A percentile compares a stretch with the other conserved stretches of the same genome.
Conservation (phyloP, 2,888 invertebrate species). For the Frankliniella fusca region DNA sequence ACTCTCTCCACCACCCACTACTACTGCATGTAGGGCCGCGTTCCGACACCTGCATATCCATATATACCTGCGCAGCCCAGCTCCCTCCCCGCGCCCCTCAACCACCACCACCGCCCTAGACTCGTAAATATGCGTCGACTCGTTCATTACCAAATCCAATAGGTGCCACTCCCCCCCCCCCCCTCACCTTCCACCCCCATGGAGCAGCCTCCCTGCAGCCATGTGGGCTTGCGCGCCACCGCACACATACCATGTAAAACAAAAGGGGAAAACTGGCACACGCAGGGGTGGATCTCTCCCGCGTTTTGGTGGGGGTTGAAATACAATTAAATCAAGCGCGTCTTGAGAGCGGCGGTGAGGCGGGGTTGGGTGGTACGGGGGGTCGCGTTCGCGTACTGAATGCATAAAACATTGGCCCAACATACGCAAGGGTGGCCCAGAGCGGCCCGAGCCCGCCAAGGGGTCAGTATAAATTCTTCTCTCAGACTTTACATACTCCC, state of each 20-base stretch:
- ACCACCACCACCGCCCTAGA: not conserved
- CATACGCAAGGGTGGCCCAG: too few relatives aligned
- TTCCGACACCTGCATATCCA: too few relatives aligned
- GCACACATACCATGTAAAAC: too few relatives aligned
- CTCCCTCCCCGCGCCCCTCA: not conserved
- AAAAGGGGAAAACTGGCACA: not conserved
- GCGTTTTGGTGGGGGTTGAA: not conserved
- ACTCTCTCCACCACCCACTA: not conserved
- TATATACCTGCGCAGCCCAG: not conserved
- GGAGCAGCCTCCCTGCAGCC: not conserved
- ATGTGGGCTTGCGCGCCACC: too few relatives aligned
- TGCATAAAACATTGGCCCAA: not conserved
- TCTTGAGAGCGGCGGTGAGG: not conserved
- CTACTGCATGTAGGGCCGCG: too few relatives aligned
- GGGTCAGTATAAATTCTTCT: too few relatives aligned
- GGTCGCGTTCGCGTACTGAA: not conserved
- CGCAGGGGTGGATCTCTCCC: not conserved
- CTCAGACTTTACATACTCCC: too few relatives aligned
- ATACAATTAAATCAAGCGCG: not conserved
- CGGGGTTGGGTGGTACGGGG: not conserved
- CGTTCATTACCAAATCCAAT: not conserved
- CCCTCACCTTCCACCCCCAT: too few relatives aligned
- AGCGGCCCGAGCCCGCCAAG: too few relatives aligned
- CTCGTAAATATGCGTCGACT: not conserved
- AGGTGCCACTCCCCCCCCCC: not conserved